Evolutionary conservation across 2,797 vertebrate species (phyloP), one percentile per base, ranked within the genome.

Genomic region (Odontamblyopus rebecca): DNA sequence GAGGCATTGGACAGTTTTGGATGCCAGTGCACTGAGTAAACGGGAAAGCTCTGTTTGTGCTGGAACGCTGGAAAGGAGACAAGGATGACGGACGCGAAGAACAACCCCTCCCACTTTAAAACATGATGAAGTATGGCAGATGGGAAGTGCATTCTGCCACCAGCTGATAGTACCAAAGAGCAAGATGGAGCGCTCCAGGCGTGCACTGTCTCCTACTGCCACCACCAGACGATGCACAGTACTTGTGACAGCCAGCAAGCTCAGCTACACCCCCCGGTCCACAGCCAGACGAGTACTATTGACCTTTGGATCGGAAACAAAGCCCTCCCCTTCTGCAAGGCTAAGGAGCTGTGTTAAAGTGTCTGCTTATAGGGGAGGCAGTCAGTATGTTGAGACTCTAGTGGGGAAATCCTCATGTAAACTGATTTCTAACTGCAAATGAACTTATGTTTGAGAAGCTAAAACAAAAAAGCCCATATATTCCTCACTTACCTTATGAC

Each of bases 121-220:
- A 44, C 67, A 35, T 71, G 79, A 81, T 74, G 71, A 82, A 83
- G 71, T 69, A 71, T 73, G 75, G 74, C 85, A 87, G 81, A 89
- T 86, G 85, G 85, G 73, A 76, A 48, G 69, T 51, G n/a, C 63
- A 29, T 72, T 87, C 76, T 82, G 73, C 68, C 71, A 71, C 77
- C 73, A 71, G 64, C 78, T 76, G 78, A 72, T 77, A 41, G 75
- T 59, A 76, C 74, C 80, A 65, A 74, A 78, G 75, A 84, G 73
- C 74, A 77, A 76, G 75, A 70, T 62, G 48, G 67, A 70, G 68
- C 2, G 48, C 76, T 83, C 74, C 65, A 81, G 76, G 70, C 67
- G 2, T 53, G 73, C 72, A 56, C 77, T 77, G 67, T 64, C 70
- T 67, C 56, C 74, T 56, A 67, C 74, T 64, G 60, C 81, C 72